Conservation (phyloP, 2,797 vertebrate genomes). For the Florisuga fusca region DNA sequence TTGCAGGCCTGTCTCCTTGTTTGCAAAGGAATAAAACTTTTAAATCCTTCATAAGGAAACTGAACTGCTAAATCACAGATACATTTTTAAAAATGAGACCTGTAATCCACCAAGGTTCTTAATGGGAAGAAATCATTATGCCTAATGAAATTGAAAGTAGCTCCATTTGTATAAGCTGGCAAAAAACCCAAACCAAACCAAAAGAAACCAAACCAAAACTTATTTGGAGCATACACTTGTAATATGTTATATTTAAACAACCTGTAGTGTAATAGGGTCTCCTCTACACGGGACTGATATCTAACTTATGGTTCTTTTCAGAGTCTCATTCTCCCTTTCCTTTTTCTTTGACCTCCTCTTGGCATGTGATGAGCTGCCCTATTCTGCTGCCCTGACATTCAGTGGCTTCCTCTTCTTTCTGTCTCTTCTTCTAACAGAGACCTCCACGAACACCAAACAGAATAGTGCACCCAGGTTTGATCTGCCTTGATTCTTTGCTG, state of each 20-base stretch:
- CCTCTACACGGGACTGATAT: neutral
- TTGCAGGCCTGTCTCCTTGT: neutral
- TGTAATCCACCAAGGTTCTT: conserved; percentile 41
- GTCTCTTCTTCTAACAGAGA: neutral
- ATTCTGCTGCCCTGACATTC: neutral
- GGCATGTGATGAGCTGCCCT: neutral
- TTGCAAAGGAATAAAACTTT: neutral
- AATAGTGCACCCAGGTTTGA: neutral
- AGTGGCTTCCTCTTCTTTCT: neutral
- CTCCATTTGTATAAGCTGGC: conserved; percentile 1
- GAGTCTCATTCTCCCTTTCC: neutral
- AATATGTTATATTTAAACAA: conserved; percentile 11
- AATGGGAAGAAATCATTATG: conserved; percentile 57
- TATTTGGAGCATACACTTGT: neutral
- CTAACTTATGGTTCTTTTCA: neutral
- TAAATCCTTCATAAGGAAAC: conserved; percentile 31
- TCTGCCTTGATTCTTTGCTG: neutral
- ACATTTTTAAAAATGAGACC: conserved; percentile 43
- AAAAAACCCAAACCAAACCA: neutral
- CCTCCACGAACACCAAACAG: neutral
- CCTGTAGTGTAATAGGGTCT: neutral
- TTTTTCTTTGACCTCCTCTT: neutral
- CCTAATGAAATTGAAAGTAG: conserved; percentile 47
- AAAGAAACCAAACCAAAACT: neutral
- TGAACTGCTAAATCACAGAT: neutral